Conservation (phyloP, 2,113 vertebrate genomes). For the Ascaphus truei region DNA sequence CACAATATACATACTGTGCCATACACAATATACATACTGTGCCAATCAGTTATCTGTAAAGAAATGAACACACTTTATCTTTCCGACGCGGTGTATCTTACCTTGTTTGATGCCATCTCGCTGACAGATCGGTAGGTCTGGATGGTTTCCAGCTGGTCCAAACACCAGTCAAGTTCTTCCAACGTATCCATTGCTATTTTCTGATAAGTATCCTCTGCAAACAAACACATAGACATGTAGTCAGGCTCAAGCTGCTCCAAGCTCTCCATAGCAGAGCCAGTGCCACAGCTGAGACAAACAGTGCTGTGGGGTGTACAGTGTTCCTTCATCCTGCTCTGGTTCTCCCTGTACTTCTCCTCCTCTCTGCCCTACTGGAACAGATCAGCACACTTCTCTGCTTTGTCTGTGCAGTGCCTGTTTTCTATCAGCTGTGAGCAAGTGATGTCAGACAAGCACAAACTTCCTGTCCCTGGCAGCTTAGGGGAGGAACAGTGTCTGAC, state of each 20-base stretch:
- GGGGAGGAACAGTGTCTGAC: too few relatives aligned
- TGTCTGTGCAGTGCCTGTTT: conserved; percentile 21
- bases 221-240: conserved; percentile 76
- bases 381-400: conserved; percentile 44
- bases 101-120: conserved; percentile 98
- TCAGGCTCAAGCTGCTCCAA: conserved; percentile 66
- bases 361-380: conserved; percentile 42
- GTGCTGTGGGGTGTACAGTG: conserved; percentile 55
- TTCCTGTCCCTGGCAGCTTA: conserved; percentile 44
- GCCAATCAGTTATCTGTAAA: too few relatives aligned
- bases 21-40: too few relatives aligned
- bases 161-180: conserved; percentile 97
- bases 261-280: conserved; percentile 56
- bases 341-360: conserved; percentile 46
- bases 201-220: conserved; percentile 97
- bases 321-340: conserved; percentile 69
- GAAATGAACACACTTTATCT: too few relatives aligned
- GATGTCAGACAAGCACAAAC: conserved; percentile 52
- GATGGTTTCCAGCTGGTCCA: conserved; percentile 97
- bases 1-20: too few relatives aligned
- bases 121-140: conserved; percentile 97
- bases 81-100: conserved; percentile 58
- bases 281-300: conserved; percentile 41
- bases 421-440: conserved; percentile 37
- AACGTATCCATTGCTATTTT: conserved; percentile 97